Conservation (phyloP, 1,140 invertebrate genomes). For the Anadara kagoshimensis region DNA sequence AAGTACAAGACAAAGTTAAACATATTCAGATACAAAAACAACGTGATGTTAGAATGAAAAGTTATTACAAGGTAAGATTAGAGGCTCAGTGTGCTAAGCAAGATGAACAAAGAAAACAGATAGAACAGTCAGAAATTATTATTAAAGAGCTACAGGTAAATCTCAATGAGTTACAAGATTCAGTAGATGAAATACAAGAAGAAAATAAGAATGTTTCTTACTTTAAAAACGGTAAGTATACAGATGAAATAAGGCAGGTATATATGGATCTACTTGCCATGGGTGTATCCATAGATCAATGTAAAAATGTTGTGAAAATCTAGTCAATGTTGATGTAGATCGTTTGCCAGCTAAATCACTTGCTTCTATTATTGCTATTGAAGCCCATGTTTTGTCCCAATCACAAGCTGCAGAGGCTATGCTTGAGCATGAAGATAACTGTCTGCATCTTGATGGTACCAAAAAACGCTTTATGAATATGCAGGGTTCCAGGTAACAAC, state of each 20-base stretch:
- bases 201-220: not conserved
- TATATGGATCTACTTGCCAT: not conserved
- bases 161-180: not conserved
- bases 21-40: too few species aligned
- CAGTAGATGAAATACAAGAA: not conserved
- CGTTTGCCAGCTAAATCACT: not conserved
- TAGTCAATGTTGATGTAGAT: slow-evolving; percentile 5
- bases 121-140: not conserved
- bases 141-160: not conserved
- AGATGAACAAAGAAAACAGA: not conserved
- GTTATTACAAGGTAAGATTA: not conserved
- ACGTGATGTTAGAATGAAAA: not conserved
- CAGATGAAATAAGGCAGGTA: too few species aligned
- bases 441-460: slow-evolving; percentile 3
- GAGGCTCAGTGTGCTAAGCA: not conserved
- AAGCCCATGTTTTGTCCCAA: not conserved
- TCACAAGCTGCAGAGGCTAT: not conserved
- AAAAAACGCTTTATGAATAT: slow-evolving; percentile 6
- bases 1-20: not conserved
- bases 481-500: not conserved
- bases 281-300: not conserved
- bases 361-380: not conserved
- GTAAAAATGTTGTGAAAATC: not conserved
- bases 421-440: not conserved
- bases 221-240: not conserved